Percentiles rank a stretch among this genome's conserved stretches.
These are phyloP conservation scores for Heliothis virescens DNA, from an alignment of 1,140 invertebrate genomes.

Conservation along the genomic window DNA sequence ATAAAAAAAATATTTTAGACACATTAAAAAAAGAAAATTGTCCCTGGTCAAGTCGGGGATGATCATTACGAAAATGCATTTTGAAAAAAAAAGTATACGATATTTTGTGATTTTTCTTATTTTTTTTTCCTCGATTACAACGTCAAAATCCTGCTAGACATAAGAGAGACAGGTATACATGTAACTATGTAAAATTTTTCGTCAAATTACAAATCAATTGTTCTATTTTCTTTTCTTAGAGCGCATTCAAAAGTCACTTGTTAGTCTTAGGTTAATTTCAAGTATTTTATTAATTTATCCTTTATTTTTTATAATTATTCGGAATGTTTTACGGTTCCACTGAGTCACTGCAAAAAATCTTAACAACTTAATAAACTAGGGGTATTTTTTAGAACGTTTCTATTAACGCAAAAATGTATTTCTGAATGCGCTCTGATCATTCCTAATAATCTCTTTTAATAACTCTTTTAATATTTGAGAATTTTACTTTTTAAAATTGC, in stretches of 20 bases:
- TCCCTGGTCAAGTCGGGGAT: too few relatives aligned
- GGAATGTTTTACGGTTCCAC: not conserved
- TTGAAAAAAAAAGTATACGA: not conserved
- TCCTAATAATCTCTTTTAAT: slow-evolving; percentile 36
- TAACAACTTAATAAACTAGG: not conserved
- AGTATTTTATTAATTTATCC: not conserved
- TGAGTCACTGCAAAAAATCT: not conserved
- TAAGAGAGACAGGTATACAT: slow-evolving; percentile 12
- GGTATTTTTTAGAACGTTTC: not conserved
- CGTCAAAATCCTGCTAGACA: not conserved
- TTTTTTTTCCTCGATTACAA: slow-evolving; percentile 2
- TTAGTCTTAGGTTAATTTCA: not conserved
- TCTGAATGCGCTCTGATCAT: slow-evolving; percentile 4
- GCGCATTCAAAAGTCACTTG: not conserved
- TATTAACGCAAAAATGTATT: not conserved
- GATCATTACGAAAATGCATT: too few relatives aligned
- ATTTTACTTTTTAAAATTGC: slow-evolving; percentile 36
- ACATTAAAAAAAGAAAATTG: too few relatives aligned
- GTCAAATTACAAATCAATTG: slow-evolving; percentile 19
- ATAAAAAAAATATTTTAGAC: not conserved
- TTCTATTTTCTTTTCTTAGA: not conserved
- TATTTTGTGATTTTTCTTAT: not conserved
- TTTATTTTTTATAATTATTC: too few relatives aligned
- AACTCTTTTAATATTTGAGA: slow-evolving; percentile 41
- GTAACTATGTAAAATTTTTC: slow-evolving; percentile 9